Percentiles rank a stretch among this genome's conserved stretches.
These are phyloP conservation scores for Eupithecia centaureata DNA, from an alignment of 2,888 invertebrate species.

Conservation along the genomic window DNA sequence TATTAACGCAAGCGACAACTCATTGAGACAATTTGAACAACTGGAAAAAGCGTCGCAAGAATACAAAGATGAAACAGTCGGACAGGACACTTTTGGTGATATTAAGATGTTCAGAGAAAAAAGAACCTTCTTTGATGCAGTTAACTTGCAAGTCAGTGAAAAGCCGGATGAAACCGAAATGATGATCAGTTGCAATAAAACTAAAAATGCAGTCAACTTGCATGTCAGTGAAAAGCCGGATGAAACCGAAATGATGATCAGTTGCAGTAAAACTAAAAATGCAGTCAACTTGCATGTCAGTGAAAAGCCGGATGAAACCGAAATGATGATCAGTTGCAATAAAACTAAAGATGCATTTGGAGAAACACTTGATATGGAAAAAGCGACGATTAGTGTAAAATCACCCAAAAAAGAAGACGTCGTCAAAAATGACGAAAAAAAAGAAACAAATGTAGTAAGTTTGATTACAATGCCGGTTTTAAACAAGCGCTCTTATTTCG, in stretches of 20 bases:
- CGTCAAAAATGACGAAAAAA: slow-evolving; percentile 11
- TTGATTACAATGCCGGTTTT: slow-evolving; percentile 25
- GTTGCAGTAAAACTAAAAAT: background rate
- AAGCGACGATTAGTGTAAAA: background rate
- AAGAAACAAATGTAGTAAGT: slow-evolving; percentile 17
- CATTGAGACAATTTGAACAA: slow-evolving; percentile 62
- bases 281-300: slow-evolving; percentile 8
- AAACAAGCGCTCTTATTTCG: slow-evolving; percentile 59
- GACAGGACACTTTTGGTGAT: slow-evolving; percentile 46
- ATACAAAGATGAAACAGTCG: slow-evolving; percentile 22
- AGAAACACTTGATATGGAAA: slow-evolving; percentile 4
- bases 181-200: background rate
- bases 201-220: background rate
- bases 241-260: background rate
- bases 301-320: slow-evolving; percentile 5
- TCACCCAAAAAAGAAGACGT: background rate
- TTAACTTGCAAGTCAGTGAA: too few species aligned
- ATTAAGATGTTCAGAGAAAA: slow-evolving; percentile 58
- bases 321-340: slow-evolving; percentile 25
- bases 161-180: too few species aligned
- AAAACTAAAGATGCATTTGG: slow-evolving; percentile 23
- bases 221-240: too few species aligned
- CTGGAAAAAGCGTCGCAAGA: slow-evolving; percentile 55
- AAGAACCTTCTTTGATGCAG: slow-evolving; percentile 41
- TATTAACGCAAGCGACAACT: slow-evolving; percentile 53